Conservation (phyloP, 2,113 vertebrate genomes). For the Sander lucioperca region DNA sequence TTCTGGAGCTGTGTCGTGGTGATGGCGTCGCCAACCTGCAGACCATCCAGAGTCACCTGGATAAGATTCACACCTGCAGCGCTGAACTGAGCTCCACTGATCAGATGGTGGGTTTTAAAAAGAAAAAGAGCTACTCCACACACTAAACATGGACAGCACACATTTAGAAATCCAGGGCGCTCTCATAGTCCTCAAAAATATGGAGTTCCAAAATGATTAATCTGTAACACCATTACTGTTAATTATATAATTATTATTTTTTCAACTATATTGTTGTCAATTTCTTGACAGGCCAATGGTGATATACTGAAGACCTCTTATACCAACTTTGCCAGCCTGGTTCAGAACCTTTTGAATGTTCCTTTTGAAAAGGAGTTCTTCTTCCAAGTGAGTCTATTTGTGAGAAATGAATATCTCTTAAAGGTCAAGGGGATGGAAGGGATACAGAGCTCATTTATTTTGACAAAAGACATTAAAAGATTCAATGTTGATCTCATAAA, state of each 20-base stretch:
- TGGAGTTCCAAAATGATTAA: neutral
- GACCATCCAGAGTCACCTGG: constrained; percentile 71
- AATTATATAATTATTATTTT: too few species aligned
- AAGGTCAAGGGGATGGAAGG: neutral
- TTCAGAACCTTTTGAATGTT: constrained; percentile 68
- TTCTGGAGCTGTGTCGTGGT: constrained; percentile 71
- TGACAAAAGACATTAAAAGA: neutral
- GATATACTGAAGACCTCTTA: constrained; percentile 65
- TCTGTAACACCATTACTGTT: neutral
- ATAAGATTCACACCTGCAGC: constrained; percentile 67
- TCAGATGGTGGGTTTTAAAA: constrained; percentile 50
- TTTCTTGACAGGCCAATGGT: constrained; percentile 35
- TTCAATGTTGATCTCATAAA: neutral
- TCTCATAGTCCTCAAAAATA: neutral
- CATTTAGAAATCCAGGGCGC: neutral
- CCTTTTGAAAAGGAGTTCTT: constrained; percentile 72
- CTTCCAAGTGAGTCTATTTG: constrained; percentile 59
- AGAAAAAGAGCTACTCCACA: neutral
- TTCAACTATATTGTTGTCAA: neutral
- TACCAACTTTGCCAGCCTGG: constrained; percentile 67
- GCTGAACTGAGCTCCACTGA: constrained; percentile 50
- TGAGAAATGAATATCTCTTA: neutral
- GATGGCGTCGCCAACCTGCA: constrained; percentile 59
- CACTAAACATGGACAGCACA: neutral
- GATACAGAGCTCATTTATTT: neutral